Conservation (phyloP, 2,113 vertebrate species). For the Theristicus caerulescens region DNA sequence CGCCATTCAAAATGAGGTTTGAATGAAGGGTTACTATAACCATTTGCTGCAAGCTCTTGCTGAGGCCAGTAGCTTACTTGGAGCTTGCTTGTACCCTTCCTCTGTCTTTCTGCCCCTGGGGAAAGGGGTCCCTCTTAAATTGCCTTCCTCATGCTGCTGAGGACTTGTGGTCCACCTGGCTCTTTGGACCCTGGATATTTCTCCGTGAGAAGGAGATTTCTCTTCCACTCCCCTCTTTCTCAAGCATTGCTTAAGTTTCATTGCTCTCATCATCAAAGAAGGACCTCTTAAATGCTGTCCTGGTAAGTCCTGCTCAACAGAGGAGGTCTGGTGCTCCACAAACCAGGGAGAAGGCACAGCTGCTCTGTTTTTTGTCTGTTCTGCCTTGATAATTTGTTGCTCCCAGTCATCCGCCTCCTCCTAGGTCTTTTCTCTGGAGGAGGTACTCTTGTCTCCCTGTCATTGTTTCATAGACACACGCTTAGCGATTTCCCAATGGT, state of each 20-base stretch:
- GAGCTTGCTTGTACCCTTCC: background rate
- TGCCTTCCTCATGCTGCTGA: background rate
- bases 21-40: background rate
- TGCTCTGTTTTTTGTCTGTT: slow-evolving; percentile 8
- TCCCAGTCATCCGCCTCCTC: slow-evolving; percentile 27
- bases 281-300: background rate
- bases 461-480: slow-evolving; percentile 57
- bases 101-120: background rate
- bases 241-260: background rate
- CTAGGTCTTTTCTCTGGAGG: slow-evolving; percentile 37
- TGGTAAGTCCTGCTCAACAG: background rate
- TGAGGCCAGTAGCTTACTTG: background rate
- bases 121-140: background rate
- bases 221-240: background rate
- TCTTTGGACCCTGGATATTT: background rate
- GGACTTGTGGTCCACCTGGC: background rate
- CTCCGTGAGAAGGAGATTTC: background rate
- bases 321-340: background rate
- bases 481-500: slow-evolving; percentile 58
- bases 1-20: background rate
- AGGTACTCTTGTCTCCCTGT: slow-evolving; percentile 48
- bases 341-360: background rate
- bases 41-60: background rate
- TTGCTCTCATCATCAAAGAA: background rate
- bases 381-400: slow-evolving; percentile 7